phyloP scores from a whole-genome alignment of 2,797 vertebrate genomes.

The Peromyscus aztecus region DNA sequence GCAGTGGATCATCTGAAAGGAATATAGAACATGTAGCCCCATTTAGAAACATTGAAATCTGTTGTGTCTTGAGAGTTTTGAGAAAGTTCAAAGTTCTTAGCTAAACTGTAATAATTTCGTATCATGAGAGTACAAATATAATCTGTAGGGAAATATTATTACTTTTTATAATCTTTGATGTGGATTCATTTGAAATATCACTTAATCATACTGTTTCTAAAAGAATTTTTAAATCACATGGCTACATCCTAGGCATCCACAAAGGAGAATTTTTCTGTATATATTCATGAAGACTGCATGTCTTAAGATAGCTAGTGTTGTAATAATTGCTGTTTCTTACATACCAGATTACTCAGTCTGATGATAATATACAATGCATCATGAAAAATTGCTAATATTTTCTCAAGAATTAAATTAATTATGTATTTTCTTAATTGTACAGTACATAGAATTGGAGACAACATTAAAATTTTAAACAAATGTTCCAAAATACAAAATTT shows the following conservation, averaged over 20 bases:
- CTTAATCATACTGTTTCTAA: too few relatives aligned
- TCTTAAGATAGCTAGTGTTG: not conserved
- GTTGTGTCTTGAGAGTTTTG: too few relatives aligned
- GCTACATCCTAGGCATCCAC: too few relatives aligned
- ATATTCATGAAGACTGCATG: not conserved
- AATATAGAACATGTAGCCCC: too few relatives aligned
- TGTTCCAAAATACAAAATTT: not conserved
- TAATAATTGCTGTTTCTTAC: not conserved
- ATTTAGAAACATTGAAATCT: too few relatives aligned
- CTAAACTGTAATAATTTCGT: too few relatives aligned
- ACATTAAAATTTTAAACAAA: not conserved
- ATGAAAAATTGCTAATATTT: not conserved
- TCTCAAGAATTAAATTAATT: not conserved
- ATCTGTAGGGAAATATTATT: not conserved
- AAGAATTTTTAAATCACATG: too few relatives aligned
- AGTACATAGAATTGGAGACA: not conserved
- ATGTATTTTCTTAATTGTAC: not conserved
- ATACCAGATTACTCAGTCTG: not conserved
- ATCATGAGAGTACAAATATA: too few relatives aligned
- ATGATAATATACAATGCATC: not conserved
- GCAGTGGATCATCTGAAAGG: too few relatives aligned
- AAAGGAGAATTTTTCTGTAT: too few relatives aligned
- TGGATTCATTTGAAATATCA: not conserved
- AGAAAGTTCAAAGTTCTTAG: too few relatives aligned
- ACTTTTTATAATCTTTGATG: not conserved